Base-by-base conservation (phyloP, 92 coral and sea anemone species). In the Galaxea fascicularis region DNA sequence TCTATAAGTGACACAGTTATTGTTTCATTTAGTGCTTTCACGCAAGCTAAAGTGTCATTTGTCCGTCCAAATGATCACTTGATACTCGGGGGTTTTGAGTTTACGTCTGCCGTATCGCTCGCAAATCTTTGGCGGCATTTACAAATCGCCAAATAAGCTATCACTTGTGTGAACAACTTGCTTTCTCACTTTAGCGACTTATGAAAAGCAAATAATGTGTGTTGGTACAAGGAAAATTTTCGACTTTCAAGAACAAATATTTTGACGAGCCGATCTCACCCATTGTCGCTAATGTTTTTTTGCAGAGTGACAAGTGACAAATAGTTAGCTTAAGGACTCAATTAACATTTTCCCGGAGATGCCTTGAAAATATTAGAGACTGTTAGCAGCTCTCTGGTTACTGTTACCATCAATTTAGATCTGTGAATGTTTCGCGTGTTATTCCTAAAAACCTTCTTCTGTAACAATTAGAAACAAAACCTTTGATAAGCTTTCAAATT, bases 261-360 rank as follows among this genome's bases (percentile, higher is more conserved):
- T 80, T 70, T 56, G 86, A 81, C 71, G 71, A 44, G 78, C 17
- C 59, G 44, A 56, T 71, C 77, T 82, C 69, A 47, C 18, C 58
- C 28, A 79, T 70, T 74, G 80, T 44, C 78, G 27, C 80, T 90
- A 80, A 85, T 90, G 85, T 83, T 52, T 67, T n/a, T 74, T 90
- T 68, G 64, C 90, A 79, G 74, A 60, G 70, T 64, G 45, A 68
- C 20, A 71, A 78, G 64, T 71, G 82, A 85, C 75, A 74, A 59
- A 79, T 86, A 73, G 82, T 90, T 86, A 82, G 79, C 63, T 85
- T 74, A 86, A 90, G 87, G 69, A 78, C 87, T 87, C 81, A 90
- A 90, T 90, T 90, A 90, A 86, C 73, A 76, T 86, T 70, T 72
- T 75, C 25, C 46, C 82, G 81, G 53, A 57, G 77, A 70, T 70